Evolutionary conservation across 2,113 vertebrate genomes (phyloP), one percentile per base, ranked within the genome.

Genomic region (Plecotus auritus): DNA sequence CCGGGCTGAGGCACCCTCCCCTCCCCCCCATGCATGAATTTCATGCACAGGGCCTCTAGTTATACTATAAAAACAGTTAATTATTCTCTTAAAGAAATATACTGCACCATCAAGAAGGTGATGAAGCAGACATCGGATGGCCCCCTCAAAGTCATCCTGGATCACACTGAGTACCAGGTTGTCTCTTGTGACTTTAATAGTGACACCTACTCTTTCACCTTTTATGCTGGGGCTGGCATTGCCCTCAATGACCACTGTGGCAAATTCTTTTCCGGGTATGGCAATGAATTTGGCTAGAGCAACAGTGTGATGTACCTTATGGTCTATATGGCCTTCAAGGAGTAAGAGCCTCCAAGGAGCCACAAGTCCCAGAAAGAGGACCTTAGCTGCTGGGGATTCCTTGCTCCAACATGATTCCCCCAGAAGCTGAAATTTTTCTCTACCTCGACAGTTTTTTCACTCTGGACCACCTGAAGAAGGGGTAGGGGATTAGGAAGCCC

Each of bases 251-350:
- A 99, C 94, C 98, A 99, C 97, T 99, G 99, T n/a, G 99, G 99
- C 93, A 99, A 99, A 98, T 99, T 99, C 96, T 98, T 99, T 95
- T 97, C 17, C 47, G 99, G 99, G 99, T 99, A 99, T 72, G 99
- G 99, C 98, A 99, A 99, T 0, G 99, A 99, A 98, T 99, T 98
- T 0, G 99, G 98, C 77, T 99, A 99, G 98, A 99, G 99, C 98
- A 98, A 98, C 98, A 99, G 99, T 54, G 99, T 99, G 56, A 98
- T 99, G 93, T 99, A 99, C 98, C 99, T 99, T 95, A 99, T 99
- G 98, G 98, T 98, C 92, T 98, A 99, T 98, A 99, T 99, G 99
- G 98, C 99, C 61, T 95, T 98, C 97, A 99, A 99, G 98, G 99
- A 99, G 98, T 99, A 98, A 98, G 91, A 14, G 61, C 28, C 88